Base-by-base conservation (phyloP, 2,797 vertebrate species). In the Steatocranus sp. region DNA sequence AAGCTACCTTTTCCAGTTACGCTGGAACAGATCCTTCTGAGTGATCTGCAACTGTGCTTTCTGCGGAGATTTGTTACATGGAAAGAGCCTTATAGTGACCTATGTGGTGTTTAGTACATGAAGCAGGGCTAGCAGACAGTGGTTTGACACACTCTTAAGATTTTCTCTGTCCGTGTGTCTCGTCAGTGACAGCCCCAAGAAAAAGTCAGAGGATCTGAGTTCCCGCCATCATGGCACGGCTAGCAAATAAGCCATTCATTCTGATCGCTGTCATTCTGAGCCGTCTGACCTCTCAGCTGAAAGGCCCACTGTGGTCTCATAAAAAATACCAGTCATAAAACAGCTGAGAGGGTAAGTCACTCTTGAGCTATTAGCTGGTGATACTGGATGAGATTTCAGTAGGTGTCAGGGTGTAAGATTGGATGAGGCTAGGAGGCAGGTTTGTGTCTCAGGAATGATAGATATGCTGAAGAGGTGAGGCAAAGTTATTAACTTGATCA, bases 291-390 rank as follows among this genome's bases (percentile, higher is more conserved):
- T 94, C 91, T 93, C 75, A 3, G 91, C 90, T 89, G 79, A 23
- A 84, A 83, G 93, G 89, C 87, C 91, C 89, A 76, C 92, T 90
- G 92, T 89, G 94, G 94, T 93, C 94, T 93, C 92, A 87, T 95
- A 94, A 95, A 95, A 93, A 91, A 93, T 87, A 88, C 92, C 89
- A 91, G 93, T 91, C 92, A 93, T 94, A 93, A 94, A 95, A 94
- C 84, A 91, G 89, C 91, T 84, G 49, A 91, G 87, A 90, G 92
- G 91, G 89, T 87, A 88, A 89, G 92, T 87, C 87, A 78, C 88
- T 89, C 86, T 85, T 84, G 88, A 87, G 91, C 90, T 85, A 92
- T 93, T 93, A 93, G 91, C 86, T 86, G 87, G 91, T 86, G 90
- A 93, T 89, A 86, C 87, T 89, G 91, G 90, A 92, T 93, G 93